A percentile compares a stretch with the other conserved stretches of the same genome.
These are phyloP conservation scores for Argyra leucocephala DNA, from an alignment of 2,888 invertebrate genomes.

Conservation along the genomic window DNA sequence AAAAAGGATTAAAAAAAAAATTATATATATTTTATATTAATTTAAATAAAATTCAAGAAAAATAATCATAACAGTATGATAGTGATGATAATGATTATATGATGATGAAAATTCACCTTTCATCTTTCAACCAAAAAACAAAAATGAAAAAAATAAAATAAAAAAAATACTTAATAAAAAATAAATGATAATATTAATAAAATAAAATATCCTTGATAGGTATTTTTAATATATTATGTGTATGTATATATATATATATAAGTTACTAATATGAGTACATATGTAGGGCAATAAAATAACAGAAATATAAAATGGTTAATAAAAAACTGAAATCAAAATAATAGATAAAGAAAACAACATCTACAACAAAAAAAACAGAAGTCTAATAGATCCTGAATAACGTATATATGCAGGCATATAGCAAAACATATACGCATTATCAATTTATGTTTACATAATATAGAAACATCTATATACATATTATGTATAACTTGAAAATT, in stretches of 20 bases:
- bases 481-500: not conserved
- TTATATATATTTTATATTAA: too few species aligned
- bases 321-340: too few species aligned
- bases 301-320: too few species aligned
- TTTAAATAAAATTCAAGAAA: too few species aligned
- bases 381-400: too few species aligned
- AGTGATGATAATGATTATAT: not conserved
- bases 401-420: too few species aligned
- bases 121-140: not conserved
- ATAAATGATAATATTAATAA: slow-evolving; percentile 3
- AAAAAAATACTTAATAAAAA: not conserved
- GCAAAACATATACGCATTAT: not conserved
- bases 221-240: not conserved
- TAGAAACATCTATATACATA: not conserved
- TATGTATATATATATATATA: not conserved
- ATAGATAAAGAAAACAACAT: too few species aligned
- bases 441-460: not conserved
- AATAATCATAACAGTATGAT: too few species aligned
- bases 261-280: not conserved
- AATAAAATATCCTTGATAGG: slow-evolving; percentile 3
- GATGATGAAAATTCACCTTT: not conserved
- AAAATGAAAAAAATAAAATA: not conserved
- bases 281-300: not conserved
- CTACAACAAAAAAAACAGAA: too few species aligned
- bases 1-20: too few species aligned